Evolutionary conservation across 2,113 vertebrate genomes (phyloP).

Genomic region (Paratilapia polleni): DNA sequence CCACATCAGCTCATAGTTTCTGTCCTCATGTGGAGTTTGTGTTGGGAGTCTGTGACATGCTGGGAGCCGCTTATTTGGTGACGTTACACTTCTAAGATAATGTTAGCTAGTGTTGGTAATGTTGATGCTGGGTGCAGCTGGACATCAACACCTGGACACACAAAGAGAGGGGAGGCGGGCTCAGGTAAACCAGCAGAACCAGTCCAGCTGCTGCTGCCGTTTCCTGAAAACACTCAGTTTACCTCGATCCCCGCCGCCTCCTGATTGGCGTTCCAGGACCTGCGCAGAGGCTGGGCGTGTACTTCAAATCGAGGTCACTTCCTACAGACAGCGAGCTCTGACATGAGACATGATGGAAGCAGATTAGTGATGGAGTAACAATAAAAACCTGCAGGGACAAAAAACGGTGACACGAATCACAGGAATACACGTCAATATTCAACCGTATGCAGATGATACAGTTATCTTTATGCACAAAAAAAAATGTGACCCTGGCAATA

Average conservation of each 20-base stretch:
- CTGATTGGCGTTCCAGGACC: constrained; percentile 80
- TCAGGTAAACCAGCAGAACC: not conserved
- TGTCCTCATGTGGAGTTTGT: no score
- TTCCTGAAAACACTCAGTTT: not conserved
- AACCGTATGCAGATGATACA: not conserved
- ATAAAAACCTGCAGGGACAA: not conserved
- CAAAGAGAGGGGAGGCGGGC: not conserved
- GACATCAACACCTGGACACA: constrained; percentile 85
- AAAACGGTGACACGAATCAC: not conserved
- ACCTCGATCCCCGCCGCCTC: constrained; percentile 86
- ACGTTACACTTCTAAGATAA: no score
- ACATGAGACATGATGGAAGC: not conserved
- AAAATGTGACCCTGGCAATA: not conserved
- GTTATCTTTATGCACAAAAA: not conserved
- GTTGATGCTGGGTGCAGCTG: no score
- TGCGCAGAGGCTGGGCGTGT: constrained; percentile 81
- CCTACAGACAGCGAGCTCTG: constrained; percentile 91
- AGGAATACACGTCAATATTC: not conserved
- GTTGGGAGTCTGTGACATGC: no score
- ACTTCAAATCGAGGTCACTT: constrained; percentile 88
- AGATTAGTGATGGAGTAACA: not conserved
- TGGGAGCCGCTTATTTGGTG: no score
- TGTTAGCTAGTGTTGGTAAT: no score
- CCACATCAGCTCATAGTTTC: no score
- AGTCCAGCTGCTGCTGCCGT: not conserved